A percentile compares a stretch with the other conserved stretches of the same genome.
Evolutionary conservation across 2,797 vertebrate genomes (phyloP).

Genomic region (Picus viridis): DNA sequence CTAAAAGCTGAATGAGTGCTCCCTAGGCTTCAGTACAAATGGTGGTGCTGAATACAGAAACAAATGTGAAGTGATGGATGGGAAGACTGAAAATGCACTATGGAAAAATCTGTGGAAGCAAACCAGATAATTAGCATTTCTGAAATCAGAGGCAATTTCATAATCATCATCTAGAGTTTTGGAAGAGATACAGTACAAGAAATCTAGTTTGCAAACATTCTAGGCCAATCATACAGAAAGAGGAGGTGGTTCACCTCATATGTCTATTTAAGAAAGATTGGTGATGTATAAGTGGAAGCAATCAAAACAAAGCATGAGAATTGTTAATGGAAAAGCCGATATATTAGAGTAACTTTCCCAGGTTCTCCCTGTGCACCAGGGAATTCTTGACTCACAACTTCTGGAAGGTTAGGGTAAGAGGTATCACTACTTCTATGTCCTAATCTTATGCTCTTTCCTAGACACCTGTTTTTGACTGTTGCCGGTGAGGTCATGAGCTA

Average conservation of each 20-base stretch:
- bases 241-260: background rate
- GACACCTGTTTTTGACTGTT: background rate
- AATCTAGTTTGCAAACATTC: background rate
- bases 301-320: background rate
- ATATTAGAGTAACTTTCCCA: background rate
- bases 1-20: background rate
- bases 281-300: background rate
- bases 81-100: background rate
- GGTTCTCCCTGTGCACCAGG: rapidly evolving
- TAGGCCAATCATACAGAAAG: background rate
- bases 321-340: background rate
- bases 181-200: background rate
- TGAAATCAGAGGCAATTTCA: background rate
- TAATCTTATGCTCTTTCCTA: background rate
- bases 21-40: background rate
- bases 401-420: background rate
- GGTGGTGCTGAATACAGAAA: background rate
- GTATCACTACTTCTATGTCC: background rate
- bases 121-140: background rate
- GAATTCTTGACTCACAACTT: background rate
- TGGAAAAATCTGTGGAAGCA: background rate
- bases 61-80: background rate
- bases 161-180: background rate
- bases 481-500: background rate
- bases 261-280: background rate